Conservation (phyloP, 2,797 vertebrate genomes). For the Schizopygopsis malacanthus region DNA sequence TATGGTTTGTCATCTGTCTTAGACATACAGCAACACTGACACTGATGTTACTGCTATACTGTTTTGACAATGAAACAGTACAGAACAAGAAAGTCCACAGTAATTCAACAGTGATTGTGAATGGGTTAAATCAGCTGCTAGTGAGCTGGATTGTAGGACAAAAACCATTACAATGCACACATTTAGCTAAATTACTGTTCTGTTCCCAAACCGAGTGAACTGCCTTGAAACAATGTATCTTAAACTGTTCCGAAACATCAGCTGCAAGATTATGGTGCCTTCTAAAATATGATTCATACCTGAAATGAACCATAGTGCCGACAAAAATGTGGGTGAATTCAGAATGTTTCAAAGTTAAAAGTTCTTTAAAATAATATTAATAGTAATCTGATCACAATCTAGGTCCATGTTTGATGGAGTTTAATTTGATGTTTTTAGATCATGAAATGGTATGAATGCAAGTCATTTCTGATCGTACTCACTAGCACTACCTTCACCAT, state of each 20-base stretch:
- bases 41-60: constrained; percentile 4
- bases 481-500: constrained; percentile 51
- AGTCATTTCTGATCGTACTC: constrained; percentile 52
- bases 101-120: constrained; percentile 39
- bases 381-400: not conserved
- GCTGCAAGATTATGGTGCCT: not conserved
- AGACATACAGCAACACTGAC: not conserved
- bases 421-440: not conserved
- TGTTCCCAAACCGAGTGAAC: not conserved
- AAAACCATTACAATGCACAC: constrained; percentile 2
- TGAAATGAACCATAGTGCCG: constrained; percentile 45
- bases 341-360: not conserved
- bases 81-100: constrained; percentile 43
- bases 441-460: constrained; percentile 44
- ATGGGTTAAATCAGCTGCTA: constrained; percentile 42
- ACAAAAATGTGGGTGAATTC: not conserved
- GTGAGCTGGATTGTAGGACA: constrained; percentile 23
- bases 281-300: constrained; percentile 13
- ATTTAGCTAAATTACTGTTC: constrained; percentile 8
- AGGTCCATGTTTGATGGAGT: not conserved
- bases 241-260: not conserved
- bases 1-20: constrained; percentile 51
- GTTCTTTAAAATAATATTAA: not conserved
- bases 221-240: not conserved
- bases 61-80: constrained; percentile 13